phyloP scores from a whole-genome alignment of 2,888 invertebrate genomes.

The Crematogaster levior region DNA sequence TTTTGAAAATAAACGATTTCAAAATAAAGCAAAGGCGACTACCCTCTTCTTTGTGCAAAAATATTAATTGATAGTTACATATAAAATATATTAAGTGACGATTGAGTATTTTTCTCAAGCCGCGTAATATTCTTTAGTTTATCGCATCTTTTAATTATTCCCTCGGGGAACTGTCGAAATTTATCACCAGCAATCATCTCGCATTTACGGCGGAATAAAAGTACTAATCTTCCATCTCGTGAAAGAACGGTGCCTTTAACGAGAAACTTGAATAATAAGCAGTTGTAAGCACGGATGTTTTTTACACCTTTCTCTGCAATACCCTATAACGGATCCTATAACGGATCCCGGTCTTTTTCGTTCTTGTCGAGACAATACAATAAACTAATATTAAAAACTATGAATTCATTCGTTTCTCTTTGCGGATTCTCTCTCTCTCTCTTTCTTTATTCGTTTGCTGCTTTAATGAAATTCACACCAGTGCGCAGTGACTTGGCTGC shows the following conservation, averaged over 20 bases:
- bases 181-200: conserved; percentile 11
- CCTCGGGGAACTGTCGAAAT: conserved; percentile 25
- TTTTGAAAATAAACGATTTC: background rate
- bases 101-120: background rate
- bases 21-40: background rate
- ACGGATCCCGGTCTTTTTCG: too few species aligned
- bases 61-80: background rate
- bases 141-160: conserved; percentile 35
- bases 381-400: conserved; percentile 79
- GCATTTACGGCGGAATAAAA: conserved; percentile 47
- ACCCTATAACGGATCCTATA: conserved; percentile 3
- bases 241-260: conserved; percentile 57
- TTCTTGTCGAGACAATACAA: conserved; percentile 60
- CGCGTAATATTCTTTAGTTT: background rate
- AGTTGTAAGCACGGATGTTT: conserved; percentile 52
- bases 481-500: conserved; percentile 52
- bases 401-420: conserved; percentile 75
- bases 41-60: background rate
- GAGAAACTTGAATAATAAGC: conserved; percentile 62
- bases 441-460: conserved; percentile 49
- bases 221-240: conserved; percentile 56
- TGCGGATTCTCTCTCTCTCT: conserved; percentile 14
- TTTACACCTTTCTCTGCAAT: conserved; percentile 57
- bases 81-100: conserved; percentile 6
- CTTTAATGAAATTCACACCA: conserved; percentile 76